Base-by-base conservation (phyloP, 2,113 vertebrate genomes). In the Microtus ochrogaster region DNA sequence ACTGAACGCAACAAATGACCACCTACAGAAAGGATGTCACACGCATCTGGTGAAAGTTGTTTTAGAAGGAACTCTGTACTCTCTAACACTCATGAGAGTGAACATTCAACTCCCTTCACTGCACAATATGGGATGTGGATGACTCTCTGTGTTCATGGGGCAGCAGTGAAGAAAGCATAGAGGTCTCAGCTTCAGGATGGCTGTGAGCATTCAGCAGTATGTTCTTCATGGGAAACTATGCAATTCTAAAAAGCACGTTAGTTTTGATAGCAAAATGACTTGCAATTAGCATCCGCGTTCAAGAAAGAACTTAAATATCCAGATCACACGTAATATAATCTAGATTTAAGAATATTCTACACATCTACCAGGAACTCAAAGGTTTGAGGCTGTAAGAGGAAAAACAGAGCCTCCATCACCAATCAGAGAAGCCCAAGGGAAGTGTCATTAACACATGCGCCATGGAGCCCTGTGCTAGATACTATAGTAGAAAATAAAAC, bases 61-160 rank as follows among this genome's bases (percentile, higher is more conserved):
- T 52, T 87, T 24, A 0, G 1, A 65, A 87, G 74, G 11, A 61
- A 47, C 70, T 73, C 3, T 1, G 22, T n/a, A 28, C 13, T 39
- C 74, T 19, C 7, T 33, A 52, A 24, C 19, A 24, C 30, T n/a
- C n/a, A 16, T 21, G 14, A 44, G 24, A 74, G 4, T 11, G 11
- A 22, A 66, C 11, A 2, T 66, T 66, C 65, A 66, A 30, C 28
- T 66, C 28, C 12, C 0, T 5, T 7, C 17, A 22, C 44, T 82
- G 85, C 16, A 7, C 14, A 14, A 5, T 3, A 19, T 17, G 30
- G 3, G 0, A 4, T 7, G 8, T 16, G 22, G n/a, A 41, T 2
- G 55, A 39, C 13, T 5, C 16, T 0, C 22, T 5, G 3, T 17
- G 28, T 5, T 22, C 41, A 52, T 4, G 39, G 81, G 3, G 30